Conservation (phyloP, 2,797 vertebrate genomes). For the Micropoecilia bifurca region DNA sequence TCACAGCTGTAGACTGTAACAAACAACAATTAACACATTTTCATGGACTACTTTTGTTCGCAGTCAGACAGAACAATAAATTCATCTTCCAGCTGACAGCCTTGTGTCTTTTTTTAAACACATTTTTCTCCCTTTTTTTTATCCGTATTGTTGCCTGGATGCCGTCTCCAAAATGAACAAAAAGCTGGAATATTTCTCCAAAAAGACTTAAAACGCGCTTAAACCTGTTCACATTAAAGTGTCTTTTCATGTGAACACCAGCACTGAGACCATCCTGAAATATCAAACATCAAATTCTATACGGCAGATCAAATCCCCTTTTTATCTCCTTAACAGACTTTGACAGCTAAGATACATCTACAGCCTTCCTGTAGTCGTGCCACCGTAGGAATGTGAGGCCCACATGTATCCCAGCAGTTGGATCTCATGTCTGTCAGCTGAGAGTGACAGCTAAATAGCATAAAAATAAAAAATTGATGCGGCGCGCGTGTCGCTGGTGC, state of each 20-base stretch:
- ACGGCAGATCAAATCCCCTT: slow-evolving; percentile 5
- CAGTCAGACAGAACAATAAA: slow-evolving; percentile 46
- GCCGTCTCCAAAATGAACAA: slow-evolving; percentile 7
- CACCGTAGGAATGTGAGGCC: slow-evolving; percentile 7
- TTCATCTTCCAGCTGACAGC: slow-evolving; percentile 27
- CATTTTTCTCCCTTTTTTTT: slow-evolving; percentile 2
- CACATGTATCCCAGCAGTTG: slow-evolving; percentile 23
- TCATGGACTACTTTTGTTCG: slow-evolving; percentile 44
- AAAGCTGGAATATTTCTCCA: neutral
- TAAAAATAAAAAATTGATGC: slow-evolving; percentile 48
- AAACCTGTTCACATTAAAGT: neutral
- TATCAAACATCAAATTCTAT: slow-evolving; percentile 11
- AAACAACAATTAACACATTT: slow-evolving; percentile 59
- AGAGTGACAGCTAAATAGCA: slow-evolving; percentile 56
- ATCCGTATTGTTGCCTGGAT: neutral
- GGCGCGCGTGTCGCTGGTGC: slow-evolving; percentile 22
- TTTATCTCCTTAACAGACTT: slow-evolving; percentile 9
- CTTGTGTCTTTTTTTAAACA: slow-evolving; percentile 19
- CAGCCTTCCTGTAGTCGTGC: slow-evolving; percentile 29
- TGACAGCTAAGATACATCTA: slow-evolving; percentile 36
- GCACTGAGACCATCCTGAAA: neutral
- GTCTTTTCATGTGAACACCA: neutral
- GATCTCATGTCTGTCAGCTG: slow-evolving; percentile 39
- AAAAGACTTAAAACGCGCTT: neutral
- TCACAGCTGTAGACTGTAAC: slow-evolving; percentile 56